Conservation (phyloP, 2,797 vertebrate genomes). For the Anabas testudineus region DNA sequence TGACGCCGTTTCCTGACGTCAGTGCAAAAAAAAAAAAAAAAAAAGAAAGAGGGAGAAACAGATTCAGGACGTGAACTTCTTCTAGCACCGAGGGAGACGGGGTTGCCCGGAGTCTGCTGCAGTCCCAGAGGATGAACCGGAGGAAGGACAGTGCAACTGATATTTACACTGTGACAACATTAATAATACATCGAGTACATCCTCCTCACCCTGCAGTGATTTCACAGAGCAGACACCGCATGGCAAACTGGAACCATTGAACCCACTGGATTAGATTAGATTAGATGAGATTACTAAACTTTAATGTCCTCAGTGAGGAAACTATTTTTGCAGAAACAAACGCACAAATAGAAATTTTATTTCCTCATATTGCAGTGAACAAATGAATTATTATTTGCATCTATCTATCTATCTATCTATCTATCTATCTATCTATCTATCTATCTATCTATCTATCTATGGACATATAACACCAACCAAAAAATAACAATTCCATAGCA, state of each 20-base stretch:
- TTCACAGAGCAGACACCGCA: slow-evolving; percentile 26
- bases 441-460: slow-evolving; percentile 30
- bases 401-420: slow-evolving; percentile 49
- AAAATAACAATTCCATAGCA: background rate
- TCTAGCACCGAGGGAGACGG: slow-evolving; percentile 24
- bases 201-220: slow-evolving; percentile 50
- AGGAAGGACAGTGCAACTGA: slow-evolving; percentile 61
- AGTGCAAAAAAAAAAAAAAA: slow-evolving; percentile 49
- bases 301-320: background rate
- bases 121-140: slow-evolving; percentile 62
- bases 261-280: slow-evolving; percentile 18
- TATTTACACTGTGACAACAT: slow-evolving; percentile 64
- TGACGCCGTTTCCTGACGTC: slow-evolving; percentile 80
- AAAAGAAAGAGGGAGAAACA: slow-evolving; percentile 31
- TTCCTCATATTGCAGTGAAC: too few species aligned
- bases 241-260: slow-evolving; percentile 5
- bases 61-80: slow-evolving; percentile 70
- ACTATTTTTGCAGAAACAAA: background rate
- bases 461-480: background rate
- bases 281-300: slow-evolving; percentile 4
- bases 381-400: slow-evolving; percentile 53
- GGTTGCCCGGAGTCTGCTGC: slow-evolving; percentile 40
- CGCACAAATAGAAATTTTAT: background rate
- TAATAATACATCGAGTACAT: slow-evolving; percentile 63
- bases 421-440: slow-evolving; percentile 36